These are phyloP conservation scores for Cichladusa arquata DNA, from an alignment of 2,113 vertebrate species.

Conservation along the genomic window DNA sequence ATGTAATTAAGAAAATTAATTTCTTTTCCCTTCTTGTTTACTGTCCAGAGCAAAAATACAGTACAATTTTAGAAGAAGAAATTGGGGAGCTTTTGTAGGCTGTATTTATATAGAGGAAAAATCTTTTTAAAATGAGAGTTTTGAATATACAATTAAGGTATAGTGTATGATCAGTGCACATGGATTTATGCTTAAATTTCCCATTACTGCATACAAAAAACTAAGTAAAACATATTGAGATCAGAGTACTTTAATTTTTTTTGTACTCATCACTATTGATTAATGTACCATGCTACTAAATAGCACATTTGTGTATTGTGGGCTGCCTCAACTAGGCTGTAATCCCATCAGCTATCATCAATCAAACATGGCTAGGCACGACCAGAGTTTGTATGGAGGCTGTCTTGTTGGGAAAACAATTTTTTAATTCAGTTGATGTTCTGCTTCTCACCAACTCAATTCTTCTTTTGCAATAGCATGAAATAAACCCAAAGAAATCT, in stretches of 20 bases:
- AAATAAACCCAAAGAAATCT: not conserved
- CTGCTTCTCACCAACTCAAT: not conserved
- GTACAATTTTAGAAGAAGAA: not conserved
- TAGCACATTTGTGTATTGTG: not conserved
- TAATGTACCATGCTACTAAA: not conserved
- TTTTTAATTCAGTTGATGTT: not conserved
- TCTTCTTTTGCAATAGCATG: not conserved
- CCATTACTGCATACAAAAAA: not conserved
- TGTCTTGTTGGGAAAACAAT: not conserved
- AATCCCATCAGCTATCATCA: not conserved
- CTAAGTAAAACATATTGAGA: not conserved
- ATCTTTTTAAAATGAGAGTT: not conserved
- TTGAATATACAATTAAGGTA: not conserved
- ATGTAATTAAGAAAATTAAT: constrained; percentile 47
- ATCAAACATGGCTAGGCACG: not conserved
- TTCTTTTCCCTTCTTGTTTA: not conserved
- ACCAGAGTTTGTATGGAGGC: not conserved
- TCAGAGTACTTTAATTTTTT: not conserved
- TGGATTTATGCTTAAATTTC: not conserved
- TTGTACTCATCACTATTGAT: not conserved
- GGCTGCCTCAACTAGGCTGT: not conserved
- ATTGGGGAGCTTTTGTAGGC: not conserved
- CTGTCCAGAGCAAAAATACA: not conserved
- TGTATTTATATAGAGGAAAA: not conserved
- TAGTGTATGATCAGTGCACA: not conserved